Base-by-base conservation (phyloP, 2,888 invertebrate genomes). In the Vannuccia rotundouncinata region DNA sequence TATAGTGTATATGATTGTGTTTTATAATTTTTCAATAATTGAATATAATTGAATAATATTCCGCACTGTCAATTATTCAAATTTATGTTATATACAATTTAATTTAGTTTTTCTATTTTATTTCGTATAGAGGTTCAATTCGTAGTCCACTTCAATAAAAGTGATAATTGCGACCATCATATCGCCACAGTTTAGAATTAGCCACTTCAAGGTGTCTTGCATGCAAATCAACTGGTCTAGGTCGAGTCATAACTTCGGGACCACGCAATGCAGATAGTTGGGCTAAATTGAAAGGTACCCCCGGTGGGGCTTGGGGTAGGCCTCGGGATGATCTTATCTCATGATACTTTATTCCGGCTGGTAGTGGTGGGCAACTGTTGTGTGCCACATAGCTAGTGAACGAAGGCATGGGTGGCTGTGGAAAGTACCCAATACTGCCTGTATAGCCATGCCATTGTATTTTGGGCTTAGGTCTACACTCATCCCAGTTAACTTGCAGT, bases 401-500 rank as follows among this genome's bases (percentile, higher is more conserved):
- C 0, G 30, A 31, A 1, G 80, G 80, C 29, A 79, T 25, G 10
- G 80, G 80, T 25, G 31, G 80, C 27, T 80, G 30, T 5, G 79
- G 79, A 1, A 80, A 81, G 31, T 80, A 80, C 1, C 79, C 80
- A 59, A 79, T 79, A 10, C 31, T 79, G n/a, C 80, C 80, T 0
- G 80, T 80, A 28, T 80, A 80, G 25, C 79, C 79, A 27, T 78
- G 80, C 80, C 80, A 80, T 25, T 30, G 10, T 5, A n/a, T 5
- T 25, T 28, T 73, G 22, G 73, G 73, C n/a, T 28, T 22, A 25
- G 73, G 73, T 27, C 29, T 2, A 25, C 73, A 73, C 10, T 73
- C 73, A 5, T 22, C 73, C 27, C 73, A n/a, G 73, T 73, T 22
- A 13, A 27, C 73, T 2, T 22, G 10, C 10, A 73, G 73, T 2